Evolutionary conservation across 2,888 invertebrate species (phyloP).

Genomic region (Portevinia maculata): DNA sequence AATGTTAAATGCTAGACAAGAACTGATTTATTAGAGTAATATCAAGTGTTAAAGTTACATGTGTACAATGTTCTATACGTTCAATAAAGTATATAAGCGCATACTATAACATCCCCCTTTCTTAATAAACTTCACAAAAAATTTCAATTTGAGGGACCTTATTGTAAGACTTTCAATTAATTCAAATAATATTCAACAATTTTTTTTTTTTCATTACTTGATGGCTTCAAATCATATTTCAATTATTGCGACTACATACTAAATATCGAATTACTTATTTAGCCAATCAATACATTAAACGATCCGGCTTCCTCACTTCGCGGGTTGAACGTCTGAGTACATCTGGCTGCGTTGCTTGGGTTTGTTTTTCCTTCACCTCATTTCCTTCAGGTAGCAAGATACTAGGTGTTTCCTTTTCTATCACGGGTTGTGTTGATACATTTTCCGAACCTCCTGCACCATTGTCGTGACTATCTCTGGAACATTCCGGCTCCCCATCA

Average conservation of each 20-base stretch:
- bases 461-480: conserved; percentile 8
- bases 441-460: neutral
- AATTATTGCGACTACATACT: no score
- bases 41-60: no score
- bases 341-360: neutral
- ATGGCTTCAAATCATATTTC: neutral
- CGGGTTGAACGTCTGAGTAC: conserved; percentile 16
- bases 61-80: no score
- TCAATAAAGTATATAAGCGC: no score
- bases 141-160: no score
- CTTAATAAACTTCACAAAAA: no score
- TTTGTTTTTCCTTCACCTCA: neutral
- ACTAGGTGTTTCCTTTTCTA: neutral
- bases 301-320: conserved; percentile 13
- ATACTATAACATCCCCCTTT: no score
- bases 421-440: conserved; percentile 4
- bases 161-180: no score
- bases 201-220: no score
- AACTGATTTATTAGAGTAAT: no score
- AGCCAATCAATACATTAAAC: conserved; percentile 4
- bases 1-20: no score
- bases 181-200: no score
- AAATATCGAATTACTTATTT: neutral
- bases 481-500: neutral
- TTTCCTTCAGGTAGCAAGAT: conserved; percentile 1